Evolutionary conservation across 2,797 vertebrate genomes (phyloP).

Genomic region (Sphaeramia orbicularis): DNA sequence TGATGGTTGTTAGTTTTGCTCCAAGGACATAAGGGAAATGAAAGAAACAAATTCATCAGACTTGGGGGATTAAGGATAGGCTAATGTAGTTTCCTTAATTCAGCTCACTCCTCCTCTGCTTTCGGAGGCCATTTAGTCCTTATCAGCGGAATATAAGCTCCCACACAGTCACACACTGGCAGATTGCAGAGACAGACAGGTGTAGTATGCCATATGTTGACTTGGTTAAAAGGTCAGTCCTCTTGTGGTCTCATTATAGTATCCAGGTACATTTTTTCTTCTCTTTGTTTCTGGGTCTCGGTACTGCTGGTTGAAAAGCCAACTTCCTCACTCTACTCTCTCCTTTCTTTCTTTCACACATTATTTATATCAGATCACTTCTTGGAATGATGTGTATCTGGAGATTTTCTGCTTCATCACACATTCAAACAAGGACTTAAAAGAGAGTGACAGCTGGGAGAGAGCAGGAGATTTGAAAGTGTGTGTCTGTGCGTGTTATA

Average conservation of each 20-base stretch:
- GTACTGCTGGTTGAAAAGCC: constrained; percentile 39
- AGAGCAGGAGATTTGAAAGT: constrained; percentile 3
- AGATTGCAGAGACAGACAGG: constrained; percentile 33
- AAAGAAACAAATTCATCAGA: no score
- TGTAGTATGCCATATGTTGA: constrained; percentile 68
- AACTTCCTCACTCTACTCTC: neutral
- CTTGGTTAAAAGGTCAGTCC: constrained; percentile 63
- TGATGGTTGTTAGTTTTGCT: no score
- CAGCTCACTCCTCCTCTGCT: neutral
- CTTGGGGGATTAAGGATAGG: no score
- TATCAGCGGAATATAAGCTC: neutral
- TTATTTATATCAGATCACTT: constrained; percentile 16
- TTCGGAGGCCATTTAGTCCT: constrained; percentile 3
- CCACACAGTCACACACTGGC: constrained; percentile 5
- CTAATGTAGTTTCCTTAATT: no score
- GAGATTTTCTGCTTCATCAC: constrained; percentile 4
- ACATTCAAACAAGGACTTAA: constrained; percentile 4
- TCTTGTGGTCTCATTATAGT: constrained; percentile 69
- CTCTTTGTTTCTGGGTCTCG: neutral
- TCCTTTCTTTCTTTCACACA: neutral
- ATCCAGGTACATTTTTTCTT: constrained; percentile 49
- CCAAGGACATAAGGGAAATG: no score
- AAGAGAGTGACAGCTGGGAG: neutral
- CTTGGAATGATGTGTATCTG: neutral
- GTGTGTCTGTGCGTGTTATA: constrained; percentile 24